Evolutionary conservation across 2,797 vertebrate genomes (phyloP).

Genomic region (Aeoliscus strigatus): DNA sequence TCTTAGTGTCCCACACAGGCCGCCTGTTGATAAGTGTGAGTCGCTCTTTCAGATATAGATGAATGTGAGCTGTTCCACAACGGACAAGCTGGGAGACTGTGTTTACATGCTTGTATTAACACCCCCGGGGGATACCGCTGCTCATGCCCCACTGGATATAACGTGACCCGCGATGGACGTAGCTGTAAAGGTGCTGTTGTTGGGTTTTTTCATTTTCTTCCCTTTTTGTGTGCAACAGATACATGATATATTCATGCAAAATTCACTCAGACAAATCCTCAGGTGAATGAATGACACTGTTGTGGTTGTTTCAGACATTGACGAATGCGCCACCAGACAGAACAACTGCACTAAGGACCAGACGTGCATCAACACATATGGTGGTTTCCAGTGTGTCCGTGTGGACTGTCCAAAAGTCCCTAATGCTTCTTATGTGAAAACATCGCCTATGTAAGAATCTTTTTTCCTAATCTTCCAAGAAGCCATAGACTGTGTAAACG

Average conservation of each 20-base stretch:
- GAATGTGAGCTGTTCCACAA: slow-evolving; percentile 86
- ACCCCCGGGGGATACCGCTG: slow-evolving; percentile 85
- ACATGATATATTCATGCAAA: too few relatives aligned
- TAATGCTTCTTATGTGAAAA: slow-evolving; percentile 83
- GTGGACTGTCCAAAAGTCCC: slow-evolving; percentile 78
- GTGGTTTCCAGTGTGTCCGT: slow-evolving; percentile 78
- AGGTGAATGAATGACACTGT: slow-evolving; percentile 1
- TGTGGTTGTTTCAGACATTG: slow-evolving; percentile 71
- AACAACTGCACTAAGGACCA: slow-evolving; percentile 81
- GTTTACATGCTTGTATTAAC: slow-evolving; percentile 82
- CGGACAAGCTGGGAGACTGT: slow-evolving; percentile 75
- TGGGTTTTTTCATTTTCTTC: background rate
- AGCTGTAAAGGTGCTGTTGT: slow-evolving; percentile 78
- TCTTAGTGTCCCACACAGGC: background rate
- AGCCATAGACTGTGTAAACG: too few relatives aligned
- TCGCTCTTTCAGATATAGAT: slow-evolving; percentile 78
- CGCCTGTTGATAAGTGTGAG: slow-evolving; percentile 9
- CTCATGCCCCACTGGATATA: slow-evolving; percentile 80
- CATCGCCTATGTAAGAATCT: slow-evolving; percentile 78
- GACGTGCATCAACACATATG: slow-evolving; percentile 83
- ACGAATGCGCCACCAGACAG: slow-evolving; percentile 79
- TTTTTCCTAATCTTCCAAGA: background rate
- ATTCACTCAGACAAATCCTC: too few relatives aligned
- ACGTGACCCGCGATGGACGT: slow-evolving; percentile 71
- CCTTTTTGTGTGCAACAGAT: background rate